phyloP scores from a whole-genome alignment of 30 jellyfish, hydroid and myxozoan genomes.

The Sanderia malayensis region DNA sequence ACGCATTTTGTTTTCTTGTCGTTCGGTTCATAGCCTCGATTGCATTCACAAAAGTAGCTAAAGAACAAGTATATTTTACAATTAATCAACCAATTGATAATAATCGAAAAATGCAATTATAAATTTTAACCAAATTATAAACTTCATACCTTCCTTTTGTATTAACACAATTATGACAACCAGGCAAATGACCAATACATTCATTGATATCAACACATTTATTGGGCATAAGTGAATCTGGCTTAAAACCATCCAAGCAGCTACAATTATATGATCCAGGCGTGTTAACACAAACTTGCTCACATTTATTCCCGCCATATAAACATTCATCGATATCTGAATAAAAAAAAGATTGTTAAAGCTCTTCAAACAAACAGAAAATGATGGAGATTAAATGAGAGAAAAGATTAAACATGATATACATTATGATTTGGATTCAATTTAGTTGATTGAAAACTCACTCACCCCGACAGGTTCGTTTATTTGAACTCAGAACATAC shows the following conservation, averaged over 20 bases:
- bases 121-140: background rate
- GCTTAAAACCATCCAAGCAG: constrained; percentile 43
- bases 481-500: constrained; percentile 15
- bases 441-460: background rate
- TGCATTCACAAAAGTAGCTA: constrained; percentile 75
- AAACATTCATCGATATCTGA: constrained; percentile 64
- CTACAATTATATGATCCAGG: constrained; percentile 61
- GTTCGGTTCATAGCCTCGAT: constrained; percentile 50
- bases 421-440: background rate
- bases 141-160: constrained; percentile 75
- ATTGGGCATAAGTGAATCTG: constrained; percentile 5
- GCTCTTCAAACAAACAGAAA: no score
- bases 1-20: constrained; percentile 47
- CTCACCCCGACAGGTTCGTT: constrained; percentile 32
- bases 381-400: no score
- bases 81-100: no score
- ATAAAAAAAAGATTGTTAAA: no score
- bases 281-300: constrained; percentile 42
- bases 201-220: constrained; percentile 72
- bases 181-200: constrained; percentile 64
- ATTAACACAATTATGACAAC: constrained; percentile 68
- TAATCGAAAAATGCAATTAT: no score
- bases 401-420: background rate
- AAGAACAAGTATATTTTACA: constrained; percentile 1
- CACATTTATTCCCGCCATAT: constrained; percentile 36